Conservation (phyloP, 2,888 invertebrate genomes). For the Choreutis nemorana region DNA sequence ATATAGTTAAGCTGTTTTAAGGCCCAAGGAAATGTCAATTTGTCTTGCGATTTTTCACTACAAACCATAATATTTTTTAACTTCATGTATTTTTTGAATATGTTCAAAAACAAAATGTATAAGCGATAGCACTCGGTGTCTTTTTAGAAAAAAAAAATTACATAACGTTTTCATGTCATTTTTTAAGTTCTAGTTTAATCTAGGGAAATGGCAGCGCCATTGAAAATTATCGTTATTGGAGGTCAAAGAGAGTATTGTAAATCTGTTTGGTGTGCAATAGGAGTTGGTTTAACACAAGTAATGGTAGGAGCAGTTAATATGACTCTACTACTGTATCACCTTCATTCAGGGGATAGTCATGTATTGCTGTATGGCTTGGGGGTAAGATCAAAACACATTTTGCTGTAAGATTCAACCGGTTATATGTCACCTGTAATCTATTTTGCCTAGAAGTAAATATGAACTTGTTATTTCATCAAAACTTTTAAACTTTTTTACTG, state of each 20-base stretch:
- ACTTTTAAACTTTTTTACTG: neutral
- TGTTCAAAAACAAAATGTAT: too few species aligned
- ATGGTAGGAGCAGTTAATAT: conserved; percentile 25
- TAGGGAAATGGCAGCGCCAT: conserved; percentile 14
- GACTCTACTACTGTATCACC: conserved; percentile 17
- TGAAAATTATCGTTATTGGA: conserved; percentile 22
- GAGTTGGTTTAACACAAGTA: conserved; percentile 19
- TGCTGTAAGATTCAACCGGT: neutral
- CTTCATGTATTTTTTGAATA: too few species aligned
- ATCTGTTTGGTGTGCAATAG: conserved; percentile 20
- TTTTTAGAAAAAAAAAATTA: too few species aligned
- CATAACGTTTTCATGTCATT: too few species aligned
- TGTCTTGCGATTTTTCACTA: too few species aligned
- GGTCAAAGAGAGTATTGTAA: conserved; percentile 19
- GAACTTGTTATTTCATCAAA: too few species aligned
- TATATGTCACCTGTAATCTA: neutral
- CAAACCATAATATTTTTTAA: too few species aligned
- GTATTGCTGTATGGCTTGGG: conserved; percentile 19
- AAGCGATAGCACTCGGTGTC: too few species aligned
- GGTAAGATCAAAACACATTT: conserved; percentile 14
- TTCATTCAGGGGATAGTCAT: conserved; percentile 18
- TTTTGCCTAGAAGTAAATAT: too few species aligned
- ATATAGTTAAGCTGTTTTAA: too few species aligned
- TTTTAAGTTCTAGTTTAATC: too few species aligned
- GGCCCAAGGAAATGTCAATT: too few species aligned